Base-by-base conservation (phyloP, 1,140 invertebrate species). In the Lanistes nyassanus region DNA sequence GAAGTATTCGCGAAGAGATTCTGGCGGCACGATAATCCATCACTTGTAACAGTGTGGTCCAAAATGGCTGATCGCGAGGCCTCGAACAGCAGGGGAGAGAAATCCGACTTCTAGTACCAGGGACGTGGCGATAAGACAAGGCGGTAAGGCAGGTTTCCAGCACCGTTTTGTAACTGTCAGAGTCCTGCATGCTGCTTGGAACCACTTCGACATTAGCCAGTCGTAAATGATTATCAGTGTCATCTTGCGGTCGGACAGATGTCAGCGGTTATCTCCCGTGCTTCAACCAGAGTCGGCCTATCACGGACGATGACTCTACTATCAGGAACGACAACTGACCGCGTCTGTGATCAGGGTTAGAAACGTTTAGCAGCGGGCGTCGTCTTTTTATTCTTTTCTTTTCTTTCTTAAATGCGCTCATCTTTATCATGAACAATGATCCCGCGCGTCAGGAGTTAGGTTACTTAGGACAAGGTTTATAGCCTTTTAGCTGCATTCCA, bases 201-300 rank as follows among this genome's bases (percentile, higher is more conserved):
- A n/a, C 26, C 56, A 9, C 23, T 7, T 23, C 9, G n/a, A 36
- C 65, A 37, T n/a, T 39, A 67, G 31, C 65, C 36, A 36, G 42
- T 67, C 65, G 29, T 67, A 26, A 36, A 23, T 19, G 26, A 37
- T 67, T 67, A 67, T 67, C 65, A 39, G 13, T 37, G 36, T 37
- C 42, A 67, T 67, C 65, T 39, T 67, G 36, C 13, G 42, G 42
- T 67, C 65, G 65, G 36, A 67, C 65, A 67, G n/a, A 67, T 67
- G 65, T 67, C 65, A 67, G 36, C 65, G 65, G 65, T 67, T 67
- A 67, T 67, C 65, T 67, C 65, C 65, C 65, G n/a, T 67, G 65
- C 65, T 29, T 31, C 19, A 39, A 34, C 62, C 65, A 42, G 42
- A 23, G 65, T 67, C 65, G 36, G 39, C 23, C 65, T 37, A 67